These are phyloP conservation scores for Brachyptera putata DNA, from an alignment of 2,888 invertebrate genomes.

Conservation along the genomic window DNA sequence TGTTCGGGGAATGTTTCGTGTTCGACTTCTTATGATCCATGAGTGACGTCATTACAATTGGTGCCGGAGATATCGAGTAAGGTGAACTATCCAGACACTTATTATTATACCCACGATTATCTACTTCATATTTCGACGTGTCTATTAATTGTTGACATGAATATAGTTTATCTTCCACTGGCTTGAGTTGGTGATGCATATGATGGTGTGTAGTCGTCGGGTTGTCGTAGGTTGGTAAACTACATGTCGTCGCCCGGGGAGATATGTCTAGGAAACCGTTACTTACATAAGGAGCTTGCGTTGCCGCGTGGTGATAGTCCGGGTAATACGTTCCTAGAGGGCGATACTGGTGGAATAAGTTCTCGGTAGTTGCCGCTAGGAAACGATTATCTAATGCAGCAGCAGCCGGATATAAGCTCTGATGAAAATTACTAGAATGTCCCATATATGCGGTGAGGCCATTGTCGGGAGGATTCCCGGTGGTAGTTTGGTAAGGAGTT, in stretches of 20 bases:
- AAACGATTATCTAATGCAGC: constrained; percentile 63
- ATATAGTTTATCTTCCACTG: constrained; percentile 57
- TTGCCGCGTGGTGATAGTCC: constrained; percentile 50
- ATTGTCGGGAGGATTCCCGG: constrained; percentile 54
- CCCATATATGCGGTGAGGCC: constrained; percentile 60
- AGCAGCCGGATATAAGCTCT: constrained; percentile 54
- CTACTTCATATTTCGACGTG: constrained; percentile 50
- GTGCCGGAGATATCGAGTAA: constrained; percentile 49
- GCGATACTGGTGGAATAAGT: constrained; percentile 85
- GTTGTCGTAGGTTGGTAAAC: constrained; percentile 57
- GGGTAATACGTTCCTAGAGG: constrained; percentile 80
- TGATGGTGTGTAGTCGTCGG: constrained; percentile 47
- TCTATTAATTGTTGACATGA: constrained; percentile 57
- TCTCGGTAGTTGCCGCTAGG: constrained; percentile 72
- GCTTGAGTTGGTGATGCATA: constrained; percentile 46
- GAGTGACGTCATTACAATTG: constrained; percentile 44
- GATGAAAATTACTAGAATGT: constrained; percentile 62
- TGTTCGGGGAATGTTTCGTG: constrained; percentile 43
- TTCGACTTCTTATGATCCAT: constrained; percentile 30
- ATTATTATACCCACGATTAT: constrained; percentile 38
- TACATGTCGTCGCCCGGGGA: constrained; percentile 56
- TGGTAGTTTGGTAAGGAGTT: constrained; percentile 70
- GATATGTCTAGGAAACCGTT: constrained; percentile 67
- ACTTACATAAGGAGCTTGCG: constrained; percentile 32
- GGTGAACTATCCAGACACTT: constrained; percentile 50